A percentile compares a stretch with the other conserved stretches of the same genome.
Conservation (phyloP, 2,113 vertebrate species). For the Scalopus aquaticus region DNA sequence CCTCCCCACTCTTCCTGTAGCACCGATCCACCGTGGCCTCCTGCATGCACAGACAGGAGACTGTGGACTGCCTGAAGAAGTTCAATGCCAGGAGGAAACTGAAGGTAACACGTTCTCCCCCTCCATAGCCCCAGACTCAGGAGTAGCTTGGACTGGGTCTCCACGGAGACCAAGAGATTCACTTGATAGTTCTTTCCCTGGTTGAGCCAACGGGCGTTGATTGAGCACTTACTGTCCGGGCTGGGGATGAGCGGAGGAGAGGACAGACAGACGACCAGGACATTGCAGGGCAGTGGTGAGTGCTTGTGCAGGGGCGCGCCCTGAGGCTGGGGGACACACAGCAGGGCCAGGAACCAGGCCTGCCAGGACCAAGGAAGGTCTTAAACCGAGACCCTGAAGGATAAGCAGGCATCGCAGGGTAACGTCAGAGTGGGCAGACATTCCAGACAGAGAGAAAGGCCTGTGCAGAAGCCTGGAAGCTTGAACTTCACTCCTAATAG, state of each 20-base stretch:
- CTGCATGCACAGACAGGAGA: slow-evolving; percentile 99
- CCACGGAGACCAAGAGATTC: background rate
- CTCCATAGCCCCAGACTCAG: background rate
- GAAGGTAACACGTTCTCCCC: slow-evolving; percentile 87
- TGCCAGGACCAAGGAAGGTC: background rate
- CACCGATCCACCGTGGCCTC: slow-evolving; percentile 97
- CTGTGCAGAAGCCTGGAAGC: background rate
- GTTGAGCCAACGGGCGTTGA: background rate
- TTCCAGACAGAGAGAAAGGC: background rate
- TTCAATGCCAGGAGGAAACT: slow-evolving; percentile 97
- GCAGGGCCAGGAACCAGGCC: background rate
- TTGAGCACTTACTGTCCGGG: background rate
- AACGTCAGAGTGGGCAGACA: background rate
- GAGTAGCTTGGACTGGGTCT: background rate
- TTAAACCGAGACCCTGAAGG: background rate
- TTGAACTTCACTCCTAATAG: background rate
- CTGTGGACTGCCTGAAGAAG: slow-evolving; percentile 97
- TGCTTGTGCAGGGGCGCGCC: background rate
- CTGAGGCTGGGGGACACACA: background rate
- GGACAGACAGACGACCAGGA: background rate
- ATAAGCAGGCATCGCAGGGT: background rate
- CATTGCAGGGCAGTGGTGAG: background rate
- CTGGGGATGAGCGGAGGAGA: background rate
- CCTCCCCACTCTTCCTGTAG: slow-evolving; percentile 78
- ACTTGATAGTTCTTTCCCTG: background rate